Evolutionary conservation across 1,140 invertebrate species (phyloP), one percentile per base, ranked within the genome.

Genomic region (Temnothorax curvispinosus): DNA sequence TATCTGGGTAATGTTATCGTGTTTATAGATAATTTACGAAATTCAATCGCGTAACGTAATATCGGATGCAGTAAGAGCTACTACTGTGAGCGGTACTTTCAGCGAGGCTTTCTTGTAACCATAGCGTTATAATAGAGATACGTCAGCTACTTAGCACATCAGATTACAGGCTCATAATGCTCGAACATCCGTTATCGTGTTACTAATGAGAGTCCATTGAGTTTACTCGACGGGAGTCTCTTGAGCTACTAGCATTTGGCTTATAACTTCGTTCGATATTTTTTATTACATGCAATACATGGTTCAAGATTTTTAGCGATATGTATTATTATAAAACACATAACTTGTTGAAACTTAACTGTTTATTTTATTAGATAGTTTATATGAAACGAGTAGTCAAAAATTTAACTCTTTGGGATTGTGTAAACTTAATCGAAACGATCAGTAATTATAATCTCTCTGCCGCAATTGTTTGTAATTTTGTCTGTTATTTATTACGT

Each of bases 121-220:
- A 54, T 27, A 81, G 21, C 21, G 27, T 81, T 11, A 67, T 80
- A 81, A 71, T 54, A 81, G 35, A 67, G 64, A 41, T 69, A 69
- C 64, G 11, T 78, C 27, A 58, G 64, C 64, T 81, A 81, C 38
- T 56, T 71, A 81, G 65, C 27, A 71, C 65, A 81, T 81, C 78
- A 71, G 78, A 81, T 81, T 81, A 71, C 64, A 56, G 21, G 15
- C n/a, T 71, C 21, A 81, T 81, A 81, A 81, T 71, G 15, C 21
- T 41, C 44, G 62, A 67, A 41, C 62, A 58, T 56, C 65, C 50
- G 50, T 81, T 81, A 81, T 81, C 78, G 2, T 81, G 21, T 81
- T 81, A 71, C 78, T 81, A 58, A 71, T 81, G 50, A 81, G 27
- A 62, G 15, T 71, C 52, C 38, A 38, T 71, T 56, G n/a, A 71